Evolutionary conservation across 1,140 invertebrate genomes (phyloP), one percentile per base, ranked within the genome.

Genomic region (Drosophila triauraria): DNA sequence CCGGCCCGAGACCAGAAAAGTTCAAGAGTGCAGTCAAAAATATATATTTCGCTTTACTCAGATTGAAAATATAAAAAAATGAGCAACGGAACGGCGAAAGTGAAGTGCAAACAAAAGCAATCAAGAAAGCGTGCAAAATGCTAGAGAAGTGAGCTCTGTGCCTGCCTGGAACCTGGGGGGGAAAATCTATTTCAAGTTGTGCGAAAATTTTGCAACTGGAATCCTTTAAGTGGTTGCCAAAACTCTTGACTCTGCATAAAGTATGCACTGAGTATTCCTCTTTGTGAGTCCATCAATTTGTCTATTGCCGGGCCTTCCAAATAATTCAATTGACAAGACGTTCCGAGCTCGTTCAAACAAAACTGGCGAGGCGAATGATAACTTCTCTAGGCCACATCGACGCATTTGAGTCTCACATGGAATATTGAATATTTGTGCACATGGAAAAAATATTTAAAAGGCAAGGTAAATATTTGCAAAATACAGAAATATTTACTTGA

Each of bases 1-100:
- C 75, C 64, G 38, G 75, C 69, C 69, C 20, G 25, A 61, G 63
- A 60, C 70, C 46, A 58, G 27, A 35, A 80, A 84, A 86, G 47
- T 86, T 86, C 56, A 74, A 54, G 60, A 85, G 63, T 86, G 68
- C 82, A 84, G 47, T 43, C 51, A 65, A 27, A 86, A 82, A 42
- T 62, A 17, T 65, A 53, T 51, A 74, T 46, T 71, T 61, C 17
- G 42, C 64, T 44, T 46, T 20, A 23, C n/a, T 27, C 10, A 12
- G 43, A 48, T 67, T 59, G 27, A 40, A 43, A 69, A 23, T 6
- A 46, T 44, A 30, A 43, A 56, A 9, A 46, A 60, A 51, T 44
- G 46, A 60, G 54, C 67, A 72, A 15, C 17, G 23, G 27, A 46
- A 23, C 32, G 27, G 17, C 15, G 30, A 59, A 48, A 59, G 69